A percentile compares a stretch with the other conserved stretches of the same genome.
phyloP scores from a whole-genome alignment of 2,113 vertebrate species.

The Myiagra hebetior region DNA sequence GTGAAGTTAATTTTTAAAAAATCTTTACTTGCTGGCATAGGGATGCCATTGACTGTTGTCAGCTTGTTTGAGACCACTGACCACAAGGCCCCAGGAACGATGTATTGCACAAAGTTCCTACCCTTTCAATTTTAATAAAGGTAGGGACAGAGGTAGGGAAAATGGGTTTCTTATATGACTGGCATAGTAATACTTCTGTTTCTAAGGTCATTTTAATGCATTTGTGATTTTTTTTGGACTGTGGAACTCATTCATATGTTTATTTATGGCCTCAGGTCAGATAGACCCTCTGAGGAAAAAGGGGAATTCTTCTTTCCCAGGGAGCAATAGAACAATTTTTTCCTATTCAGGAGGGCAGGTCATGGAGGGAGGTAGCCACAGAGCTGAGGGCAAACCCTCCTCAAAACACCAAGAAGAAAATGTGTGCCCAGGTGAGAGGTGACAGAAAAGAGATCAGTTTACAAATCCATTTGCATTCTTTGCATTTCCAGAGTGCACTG shows the following conservation, averaged over 20 bases:
- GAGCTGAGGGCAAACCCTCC: neutral
- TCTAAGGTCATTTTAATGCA: neutral
- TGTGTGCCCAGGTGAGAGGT: neutral
- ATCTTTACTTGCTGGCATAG: neutral
- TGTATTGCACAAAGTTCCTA: neutral
- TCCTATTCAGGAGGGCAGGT: neutral
- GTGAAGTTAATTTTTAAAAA: neutral
- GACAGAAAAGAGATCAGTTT: neutral
- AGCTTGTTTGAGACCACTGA: neutral
- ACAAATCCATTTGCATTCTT: neutral
- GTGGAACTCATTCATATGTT: neutral
- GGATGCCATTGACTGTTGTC: neutral
- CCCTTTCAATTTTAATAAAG: neutral
- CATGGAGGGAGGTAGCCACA: neutral
- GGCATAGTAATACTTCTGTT: neutral
- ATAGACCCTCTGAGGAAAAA: neutral
- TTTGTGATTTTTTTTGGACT: neutral
- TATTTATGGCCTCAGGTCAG: neutral
- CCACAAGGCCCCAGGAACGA: neutral
- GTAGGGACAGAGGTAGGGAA: neutral
- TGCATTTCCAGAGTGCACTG: neutral
- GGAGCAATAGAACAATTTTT: neutral
- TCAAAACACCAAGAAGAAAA: neutral
- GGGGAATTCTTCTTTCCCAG: neutral
- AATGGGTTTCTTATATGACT: accelerated